Base-by-base conservation (phyloP, 2,888 invertebrate species). In the Lithophane ornitopus region DNA sequence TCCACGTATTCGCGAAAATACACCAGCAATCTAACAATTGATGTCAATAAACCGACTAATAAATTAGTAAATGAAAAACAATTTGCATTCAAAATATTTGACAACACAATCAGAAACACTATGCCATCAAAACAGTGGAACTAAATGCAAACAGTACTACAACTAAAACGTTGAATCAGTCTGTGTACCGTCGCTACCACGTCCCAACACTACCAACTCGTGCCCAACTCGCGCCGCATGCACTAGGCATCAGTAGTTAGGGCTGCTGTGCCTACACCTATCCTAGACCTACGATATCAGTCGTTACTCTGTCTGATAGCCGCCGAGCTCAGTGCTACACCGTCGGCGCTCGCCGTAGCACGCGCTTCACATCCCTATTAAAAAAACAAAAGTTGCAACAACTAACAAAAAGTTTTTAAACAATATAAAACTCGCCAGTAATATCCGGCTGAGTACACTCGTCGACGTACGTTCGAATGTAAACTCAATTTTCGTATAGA, bases 231-330 rank as follows among this genome's bases (percentile, higher is more conserved):
- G 66, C 70, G 62, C 39, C 74, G 76, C 72, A 85, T 86, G 88
- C 81, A 88, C 82, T 83, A 75, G 74, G 78, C 86, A 85, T 76
- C 71, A 58, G 68, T 89, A 88, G 84, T 83, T 87, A 81, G 86
- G 88, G 87, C 81, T 84, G 81, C 85, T 86, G 85, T 90, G 90
- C 89, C 92, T 93, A 93, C 90, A 92, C 89, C 92, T 93, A 93
- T 92, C 89, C 95, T 95, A 95, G 95, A 95, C 93, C 92, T 91
- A 90, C 90, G 89, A 82, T 94, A 94, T 93, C 94, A 94, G 91
- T 88, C 87, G 92, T 88, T 91, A 91, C 92, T 90, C 91, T 91
- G 93, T 88, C 93, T 94, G 94, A 94, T 94, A 94, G 93, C 89
- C 91, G 88, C 79, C 85, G 86, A 81, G 91, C 91, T 94, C 95